phyloP scores from a whole-genome alignment of 1,140 invertebrate genomes.

The Mizuhopecten yessoensis region DNA sequence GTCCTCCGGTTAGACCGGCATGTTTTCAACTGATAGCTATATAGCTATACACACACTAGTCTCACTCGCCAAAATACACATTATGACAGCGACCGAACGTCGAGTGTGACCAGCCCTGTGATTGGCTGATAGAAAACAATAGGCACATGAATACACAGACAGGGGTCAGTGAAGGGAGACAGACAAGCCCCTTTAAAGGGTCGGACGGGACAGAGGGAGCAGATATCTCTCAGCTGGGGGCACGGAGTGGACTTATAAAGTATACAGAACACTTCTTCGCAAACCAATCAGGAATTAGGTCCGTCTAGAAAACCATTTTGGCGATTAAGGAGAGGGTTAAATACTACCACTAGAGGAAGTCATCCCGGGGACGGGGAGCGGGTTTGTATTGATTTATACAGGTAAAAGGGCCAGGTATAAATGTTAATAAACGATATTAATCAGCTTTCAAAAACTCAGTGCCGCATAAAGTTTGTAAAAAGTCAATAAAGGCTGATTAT shows the following conservation, averaged over 20 bases:
- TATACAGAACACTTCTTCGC: not conserved
- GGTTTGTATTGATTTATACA: conserved; percentile 5
- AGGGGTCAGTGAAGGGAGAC: conserved; percentile 28
- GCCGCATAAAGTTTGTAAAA: conserved; percentile 31
- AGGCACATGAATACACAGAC: conserved; percentile 37
- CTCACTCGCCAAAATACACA: conserved; percentile 25
- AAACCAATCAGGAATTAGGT: not conserved
- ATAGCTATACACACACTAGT: conserved; percentile 11
- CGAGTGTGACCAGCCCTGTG: conserved; percentile 2
- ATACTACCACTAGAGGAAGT: not conserved
- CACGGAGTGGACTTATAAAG: conserved; percentile 11
- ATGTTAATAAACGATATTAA: conserved; percentile 36
- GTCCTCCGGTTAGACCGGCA: conserved; percentile 12
- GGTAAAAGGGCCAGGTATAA: conserved; percentile 31
- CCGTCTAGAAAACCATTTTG: not conserved
- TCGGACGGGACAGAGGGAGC: not conserved
- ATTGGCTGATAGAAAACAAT: conserved; percentile 28
- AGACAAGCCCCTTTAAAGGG: conserved; percentile 36
- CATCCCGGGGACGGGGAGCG: not conserved
- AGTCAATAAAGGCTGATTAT: conserved; percentile 35
- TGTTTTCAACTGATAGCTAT: conserved; percentile 38
- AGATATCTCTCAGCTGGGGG: not conserved
- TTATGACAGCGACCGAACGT: conserved; percentile 32
- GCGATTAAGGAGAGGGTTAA: not conserved
- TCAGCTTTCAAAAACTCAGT: conserved; percentile 23